Percentiles rank a stretch among this genome's conserved stretches.
Evolutionary conservation across 2,888 invertebrate genomes (phyloP).

Genomic region (Orchesella flavescens): DNA sequence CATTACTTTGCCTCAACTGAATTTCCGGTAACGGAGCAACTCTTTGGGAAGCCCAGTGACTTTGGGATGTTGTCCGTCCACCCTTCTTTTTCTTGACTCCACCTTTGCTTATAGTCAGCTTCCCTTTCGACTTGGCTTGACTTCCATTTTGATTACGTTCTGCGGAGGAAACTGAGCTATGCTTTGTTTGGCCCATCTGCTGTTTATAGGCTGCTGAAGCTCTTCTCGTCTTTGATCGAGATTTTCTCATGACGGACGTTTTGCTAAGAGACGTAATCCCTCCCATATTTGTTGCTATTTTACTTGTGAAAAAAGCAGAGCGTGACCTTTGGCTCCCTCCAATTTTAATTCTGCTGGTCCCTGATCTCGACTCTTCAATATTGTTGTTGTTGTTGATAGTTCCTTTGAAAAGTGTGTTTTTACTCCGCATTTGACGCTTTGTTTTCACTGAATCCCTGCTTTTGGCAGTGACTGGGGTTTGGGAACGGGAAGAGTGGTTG

Average conservation of each 20-base stretch:
- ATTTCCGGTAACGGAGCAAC: too few relatives aligned
- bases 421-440: too few relatives aligned
- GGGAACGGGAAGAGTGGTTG: neutral
- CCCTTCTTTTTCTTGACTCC: neutral
- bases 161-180: conserved; percentile 9
- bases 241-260: conserved; percentile 9
- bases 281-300: neutral
- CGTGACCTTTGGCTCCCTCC: too few relatives aligned
- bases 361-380: neutral
- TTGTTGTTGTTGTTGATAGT: neutral
- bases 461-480: neutral
- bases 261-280: neutral
- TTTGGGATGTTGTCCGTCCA: neutral
- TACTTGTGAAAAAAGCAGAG: neutral
- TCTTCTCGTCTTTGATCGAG: conserved; percentile 38
- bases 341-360: too few relatives aligned
- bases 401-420: too few relatives aligned
- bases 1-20: neutral
- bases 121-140: neutral
- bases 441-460: neutral
- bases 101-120: neutral
- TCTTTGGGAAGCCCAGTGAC: neutral
- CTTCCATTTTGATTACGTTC: neutral
- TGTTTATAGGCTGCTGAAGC: neutral
- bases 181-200: neutral